phyloP scores from a whole-genome alignment of 2,888 invertebrate genomes.

The Sabatieria punctata region DNA sequence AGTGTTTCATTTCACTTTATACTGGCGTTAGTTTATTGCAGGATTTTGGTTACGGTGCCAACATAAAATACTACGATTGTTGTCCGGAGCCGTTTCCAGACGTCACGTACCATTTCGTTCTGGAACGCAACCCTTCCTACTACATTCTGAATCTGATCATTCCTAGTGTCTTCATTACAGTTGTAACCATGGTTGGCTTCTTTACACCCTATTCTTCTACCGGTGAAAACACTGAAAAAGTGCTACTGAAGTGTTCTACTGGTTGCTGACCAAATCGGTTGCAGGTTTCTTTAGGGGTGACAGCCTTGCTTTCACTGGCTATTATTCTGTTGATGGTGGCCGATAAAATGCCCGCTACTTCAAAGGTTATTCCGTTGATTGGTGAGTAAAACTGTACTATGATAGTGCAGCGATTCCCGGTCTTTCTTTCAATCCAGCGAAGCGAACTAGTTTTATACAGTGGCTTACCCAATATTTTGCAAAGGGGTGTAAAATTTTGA shows the following conservation, averaged over 20 bases:
- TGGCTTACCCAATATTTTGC: no score
- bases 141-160: constrained; percentile 28
- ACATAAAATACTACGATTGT: constrained; percentile 18
- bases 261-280: no score
- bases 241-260: no score
- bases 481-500: no score
- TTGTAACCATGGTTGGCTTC: constrained; percentile 28
- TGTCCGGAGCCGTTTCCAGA: constrained; percentile 25
- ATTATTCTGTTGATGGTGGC: constrained; percentile 21
- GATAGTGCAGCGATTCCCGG: no score
- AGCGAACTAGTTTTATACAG: no score
- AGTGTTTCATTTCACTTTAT: neutral
- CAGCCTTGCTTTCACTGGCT: constrained; percentile 25
- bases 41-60: constrained; percentile 3
- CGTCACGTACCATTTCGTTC: constrained; percentile 24
- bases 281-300: constrained; percentile 21
- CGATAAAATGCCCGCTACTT: constrained; percentile 24
- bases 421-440: no score
- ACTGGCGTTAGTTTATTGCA: neutral
- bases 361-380: constrained; percentile 25
- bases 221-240: constrained; percentile 28
- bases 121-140: constrained; percentile 24
- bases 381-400: no score
- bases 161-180: constrained; percentile 25
- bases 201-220: constrained; percentile 28